Percentiles rank a stretch among this genome's conserved stretches.
Evolutionary conservation across 1,140 invertebrate genomes (phyloP).

Genomic region (Nasonia giraulti): DNA sequence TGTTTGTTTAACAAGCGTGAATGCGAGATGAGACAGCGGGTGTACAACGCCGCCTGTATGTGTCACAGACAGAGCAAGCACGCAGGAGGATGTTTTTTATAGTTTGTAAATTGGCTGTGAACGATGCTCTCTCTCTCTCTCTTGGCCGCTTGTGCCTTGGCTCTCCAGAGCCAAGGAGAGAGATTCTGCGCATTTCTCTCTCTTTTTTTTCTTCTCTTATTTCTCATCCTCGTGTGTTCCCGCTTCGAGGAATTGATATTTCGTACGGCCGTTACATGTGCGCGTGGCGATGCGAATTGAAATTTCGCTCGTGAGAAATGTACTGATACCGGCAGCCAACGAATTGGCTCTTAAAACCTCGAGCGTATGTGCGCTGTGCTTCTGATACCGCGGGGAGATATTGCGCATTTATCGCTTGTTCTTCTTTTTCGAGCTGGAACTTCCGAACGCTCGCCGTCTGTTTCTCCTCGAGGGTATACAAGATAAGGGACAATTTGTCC

Average conservation of each 20-base stretch:
- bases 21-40: constrained; percentile 7
- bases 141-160: not conserved
- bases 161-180: not conserved
- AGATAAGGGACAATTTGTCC: not conserved
- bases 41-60: not conserved
- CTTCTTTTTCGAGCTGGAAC: not conserved
- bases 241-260: constrained; percentile 28
- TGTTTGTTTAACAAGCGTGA: constrained; percentile 51
- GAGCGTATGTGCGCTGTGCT: not conserved
- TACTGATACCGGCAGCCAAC: not conserved
- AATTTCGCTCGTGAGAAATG: not conserved
- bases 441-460: not conserved
- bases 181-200: not conserved
- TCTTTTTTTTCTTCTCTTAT: not conserved
- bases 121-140: constrained; percentile 6
- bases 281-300: constrained; percentile 11
- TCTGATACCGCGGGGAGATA: not conserved
- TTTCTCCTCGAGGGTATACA: not conserved
- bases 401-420: not conserved
- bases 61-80: not conserved
- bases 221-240: not conserved
- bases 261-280: not conserved
- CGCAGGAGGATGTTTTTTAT: constrained; percentile 32
- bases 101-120: constrained; percentile 47
- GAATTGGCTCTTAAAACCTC: not conserved